Evolutionary conservation across 2,113 vertebrate species (phyloP), one percentile per base, ranked within the genome.

Genomic region (Chloebia gouldiae): DNA sequence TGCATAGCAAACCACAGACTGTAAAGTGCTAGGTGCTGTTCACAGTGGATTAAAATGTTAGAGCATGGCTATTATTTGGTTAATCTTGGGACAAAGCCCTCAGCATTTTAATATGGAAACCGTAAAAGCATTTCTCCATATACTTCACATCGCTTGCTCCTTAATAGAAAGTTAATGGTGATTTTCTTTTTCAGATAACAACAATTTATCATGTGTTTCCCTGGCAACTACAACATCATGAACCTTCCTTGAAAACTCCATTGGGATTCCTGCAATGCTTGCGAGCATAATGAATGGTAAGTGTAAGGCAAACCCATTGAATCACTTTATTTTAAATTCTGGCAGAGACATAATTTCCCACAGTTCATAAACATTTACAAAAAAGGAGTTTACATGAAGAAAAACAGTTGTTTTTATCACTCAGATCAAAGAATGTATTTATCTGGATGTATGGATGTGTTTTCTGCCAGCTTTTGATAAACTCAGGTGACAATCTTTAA

Each of bases 301-400:
- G 80, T 91, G 71, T 81, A 94, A 97, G 94, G 85, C 61, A 96
- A 95, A 81, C 37, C 86, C 90, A 76, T 90, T 81, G 85, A 93
- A 93, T 92, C 86, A 71, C 71, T 92, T 78, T 86, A 78, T 94
- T 97, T 96, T 86, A 92, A 91, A 94, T 95, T 95, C 91, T 96
- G 92, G 87, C 92, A 96, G 92, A 82, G 91, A 93, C 81, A 72
- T 95, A 92, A 95, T 96, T 96, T 96, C 91, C 95, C 76, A 79
- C 89, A 86, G 85, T 93, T 97, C 95, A 96, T 96, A 96, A 96
- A 95, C 95, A 95, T 96, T 97, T 96, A 94, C 42, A 49, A 88
- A 96, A 90, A 83, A 76, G 57, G 65, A 86, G 80, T 94, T 95
- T 95, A 95, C 92, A 95, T 56, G 86, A 49, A 95, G 82, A 92